These are phyloP conservation scores for Hippasteria phrygiana DNA, from an alignment of 53 echinoderm and acorn worm species.

Conservation along the genomic window DNA sequence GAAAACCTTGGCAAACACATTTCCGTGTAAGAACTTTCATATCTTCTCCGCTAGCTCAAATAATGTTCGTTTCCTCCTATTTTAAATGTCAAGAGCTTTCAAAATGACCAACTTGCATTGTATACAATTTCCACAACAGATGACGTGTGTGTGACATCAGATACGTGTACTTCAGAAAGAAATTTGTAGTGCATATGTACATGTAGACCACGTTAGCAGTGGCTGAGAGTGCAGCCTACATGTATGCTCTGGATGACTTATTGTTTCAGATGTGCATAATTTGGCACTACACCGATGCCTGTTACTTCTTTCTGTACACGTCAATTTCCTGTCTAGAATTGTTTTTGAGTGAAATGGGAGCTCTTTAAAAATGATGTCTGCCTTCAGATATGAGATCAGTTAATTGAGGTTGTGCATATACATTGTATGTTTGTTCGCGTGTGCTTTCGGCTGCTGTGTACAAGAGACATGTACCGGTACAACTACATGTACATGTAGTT, in stretches of 20 bases:
- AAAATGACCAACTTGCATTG: neutral
- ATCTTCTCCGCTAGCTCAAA: neutral
- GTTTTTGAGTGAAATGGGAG: constrained; percentile 12
- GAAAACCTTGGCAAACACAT: no score
- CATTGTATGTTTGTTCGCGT: neutral
- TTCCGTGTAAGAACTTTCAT: neutral
- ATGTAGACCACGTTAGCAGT: neutral
- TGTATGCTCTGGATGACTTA: no score
- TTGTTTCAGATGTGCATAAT: no score
- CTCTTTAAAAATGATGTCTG: neutral
- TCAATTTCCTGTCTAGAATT: constrained; percentile 6
- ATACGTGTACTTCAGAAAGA: neutral
- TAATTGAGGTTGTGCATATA: neutral
- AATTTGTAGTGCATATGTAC: neutral
- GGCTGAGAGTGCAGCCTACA: neutral
- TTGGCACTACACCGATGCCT: neutral
- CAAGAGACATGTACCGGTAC: neutral
- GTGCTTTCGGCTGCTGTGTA: neutral
- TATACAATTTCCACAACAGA: neutral
- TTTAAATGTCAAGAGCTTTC: neutral
- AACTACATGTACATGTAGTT: no score
- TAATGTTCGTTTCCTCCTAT: neutral
- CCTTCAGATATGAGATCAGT: neutral
- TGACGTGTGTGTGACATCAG: neutral
- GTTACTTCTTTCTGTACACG: neutral